Percentiles rank a stretch among this genome's conserved stretches.
phyloP scores from a whole-genome alignment of 2,113 vertebrate species.

The Pollimyrus isidori region DNA sequence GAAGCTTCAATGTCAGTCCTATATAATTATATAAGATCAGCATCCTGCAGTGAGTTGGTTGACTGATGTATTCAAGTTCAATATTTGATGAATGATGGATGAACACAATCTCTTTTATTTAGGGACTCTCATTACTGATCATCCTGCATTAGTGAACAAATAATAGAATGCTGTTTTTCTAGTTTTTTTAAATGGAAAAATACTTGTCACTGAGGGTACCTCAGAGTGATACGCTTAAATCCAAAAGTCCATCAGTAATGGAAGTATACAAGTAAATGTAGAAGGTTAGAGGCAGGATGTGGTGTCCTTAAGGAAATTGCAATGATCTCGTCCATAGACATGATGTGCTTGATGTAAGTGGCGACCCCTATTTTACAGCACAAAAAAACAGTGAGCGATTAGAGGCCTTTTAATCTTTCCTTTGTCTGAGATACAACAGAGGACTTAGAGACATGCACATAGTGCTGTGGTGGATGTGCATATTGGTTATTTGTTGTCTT shows the following conservation, averaged over 20 bases:
- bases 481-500: neutral
- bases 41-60: neutral
- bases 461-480: neutral
- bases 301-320: conserved; percentile 18
- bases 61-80: neutral
- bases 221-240: conserved; percentile 32
- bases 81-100: neutral
- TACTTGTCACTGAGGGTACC: neutral
- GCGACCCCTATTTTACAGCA: neutral
- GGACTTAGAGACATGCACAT: neutral
- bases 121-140: neutral
- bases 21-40: neutral
- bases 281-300: conserved; percentile 12
- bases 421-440: neutral
- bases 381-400: conserved; percentile 12
- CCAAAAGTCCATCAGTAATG: conserved; percentile 30
- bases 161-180: neutral
- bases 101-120: neutral
- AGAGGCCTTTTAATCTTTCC: conserved; percentile 2
- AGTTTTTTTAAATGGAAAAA: neutral
- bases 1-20: neutral
- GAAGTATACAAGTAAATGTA: neutral
- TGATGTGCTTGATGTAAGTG: conserved; percentile 8
- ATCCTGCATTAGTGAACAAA: neutral
- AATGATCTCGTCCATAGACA: conserved; percentile 30